phyloP scores from a whole-genome alignment of 1,140 invertebrate genomes.

The Intoshia linei region DNA sequence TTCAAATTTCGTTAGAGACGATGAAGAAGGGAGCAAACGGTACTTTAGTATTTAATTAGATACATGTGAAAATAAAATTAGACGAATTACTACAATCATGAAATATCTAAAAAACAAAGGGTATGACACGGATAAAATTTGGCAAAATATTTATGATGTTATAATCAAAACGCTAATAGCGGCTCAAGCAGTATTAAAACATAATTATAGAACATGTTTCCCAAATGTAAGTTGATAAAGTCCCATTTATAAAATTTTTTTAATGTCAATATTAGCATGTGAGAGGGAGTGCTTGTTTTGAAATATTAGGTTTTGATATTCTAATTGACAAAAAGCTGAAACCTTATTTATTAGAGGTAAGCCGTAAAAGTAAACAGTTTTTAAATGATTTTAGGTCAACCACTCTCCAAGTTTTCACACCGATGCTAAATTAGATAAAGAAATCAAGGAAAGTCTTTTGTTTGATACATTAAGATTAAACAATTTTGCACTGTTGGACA shows the following conservation, averaged over 20 bases:
- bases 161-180: slow-evolving; percentile 56
- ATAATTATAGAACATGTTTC: slow-evolving; percentile 53
- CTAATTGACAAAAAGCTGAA: slow-evolving; percentile 47
- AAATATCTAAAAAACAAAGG: slow-evolving; percentile 34
- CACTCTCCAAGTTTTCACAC: slow-evolving; percentile 63
- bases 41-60: slow-evolving; percentile 11
- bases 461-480: slow-evolving; percentile 45
- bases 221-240: too few species aligned
- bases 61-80: slow-evolving; percentile 10
- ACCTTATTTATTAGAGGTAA: slow-evolving; percentile 46
- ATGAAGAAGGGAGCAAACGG: slow-evolving; percentile 43
- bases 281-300: slow-evolving; percentile 48
- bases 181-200: slow-evolving; percentile 45
- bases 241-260: too few species aligned
- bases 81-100: slow-evolving; percentile 44
- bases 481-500: slow-evolving; percentile 42
- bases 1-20: slow-evolving; percentile 36
- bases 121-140: slow-evolving; percentile 35
- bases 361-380: slow-evolving; percentile 11
- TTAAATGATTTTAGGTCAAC: slow-evolving; percentile 30
- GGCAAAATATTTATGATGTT: slow-evolving; percentile 49
- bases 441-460: slow-evolving; percentile 46
- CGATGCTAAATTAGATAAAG: slow-evolving; percentile 41
- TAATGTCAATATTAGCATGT: too few species aligned
- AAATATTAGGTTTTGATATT: slow-evolving; percentile 54